Conservation (phyloP, 2,888 invertebrate genomes). For the Hylaea fasciaria region DNA sequence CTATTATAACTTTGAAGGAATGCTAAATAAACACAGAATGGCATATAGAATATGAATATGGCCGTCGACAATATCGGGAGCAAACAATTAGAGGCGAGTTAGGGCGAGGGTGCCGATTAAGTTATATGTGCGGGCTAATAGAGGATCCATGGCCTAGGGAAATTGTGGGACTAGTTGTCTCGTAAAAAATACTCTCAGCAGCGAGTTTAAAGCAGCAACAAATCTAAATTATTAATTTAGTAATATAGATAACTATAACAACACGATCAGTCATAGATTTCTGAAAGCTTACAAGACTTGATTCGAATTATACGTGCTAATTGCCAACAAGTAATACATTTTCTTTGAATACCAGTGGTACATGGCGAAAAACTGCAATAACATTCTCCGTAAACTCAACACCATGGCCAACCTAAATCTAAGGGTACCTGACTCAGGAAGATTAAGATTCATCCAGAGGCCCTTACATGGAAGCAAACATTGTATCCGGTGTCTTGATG, state of each 20-base stretch:
- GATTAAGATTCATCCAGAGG: conserved; percentile 83
- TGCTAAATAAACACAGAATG: conserved; percentile 40
- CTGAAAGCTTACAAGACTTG: too few species aligned
- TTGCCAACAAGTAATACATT: too few species aligned
- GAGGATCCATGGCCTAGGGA: conserved; percentile 79
- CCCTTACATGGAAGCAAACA: conserved; percentile 82
- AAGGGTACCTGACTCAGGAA: conserved; percentile 56
- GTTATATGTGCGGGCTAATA: conserved; percentile 82
- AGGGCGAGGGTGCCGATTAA: conserved; percentile 78
- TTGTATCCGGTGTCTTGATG: conserved; percentile 82
- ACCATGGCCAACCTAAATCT: conserved; percentile 2
- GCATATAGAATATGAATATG: conserved; percentile 63
- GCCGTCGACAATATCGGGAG: conserved; percentile 81
- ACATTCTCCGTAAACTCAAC: background rate
- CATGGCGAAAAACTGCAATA: too few species aligned
- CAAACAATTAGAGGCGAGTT: conserved; percentile 83
- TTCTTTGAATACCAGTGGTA: too few species aligned
- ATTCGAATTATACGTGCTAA: too few species aligned
- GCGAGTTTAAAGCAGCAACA: too few species aligned
- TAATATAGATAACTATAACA: too few species aligned
- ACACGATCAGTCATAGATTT: too few species aligned
- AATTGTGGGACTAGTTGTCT: conserved; percentile 57
- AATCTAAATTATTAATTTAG: too few species aligned
- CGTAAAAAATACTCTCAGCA: background rate
- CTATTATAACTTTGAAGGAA: conserved; percentile 10